Evolutionary conservation across 1,140 invertebrate genomes (phyloP).

Genomic region (Homalodisca vitripennis): DNA sequence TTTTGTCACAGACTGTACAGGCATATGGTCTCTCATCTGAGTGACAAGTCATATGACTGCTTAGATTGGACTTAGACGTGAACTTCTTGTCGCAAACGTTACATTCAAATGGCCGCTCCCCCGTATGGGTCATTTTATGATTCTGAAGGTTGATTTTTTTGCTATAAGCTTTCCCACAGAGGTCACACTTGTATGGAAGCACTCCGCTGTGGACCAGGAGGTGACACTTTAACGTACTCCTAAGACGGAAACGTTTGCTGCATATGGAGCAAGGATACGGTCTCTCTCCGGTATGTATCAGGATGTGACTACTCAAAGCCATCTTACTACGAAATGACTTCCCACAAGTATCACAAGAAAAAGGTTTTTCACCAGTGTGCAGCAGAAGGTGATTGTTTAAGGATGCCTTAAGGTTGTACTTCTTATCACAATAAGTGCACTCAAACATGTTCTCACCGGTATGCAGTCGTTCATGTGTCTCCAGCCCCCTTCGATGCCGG

Average conservation of each 20-base stretch:
- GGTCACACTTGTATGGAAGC: slow-evolving; percentile 96
- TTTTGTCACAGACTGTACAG: slow-evolving; percentile 50
- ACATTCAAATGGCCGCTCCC: slow-evolving; percentile 51
- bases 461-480: slow-evolving; percentile 95
- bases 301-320: slow-evolving; percentile 86
- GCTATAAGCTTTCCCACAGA: slow-evolving; percentile 97
- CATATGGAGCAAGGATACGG: slow-evolving; percentile 92
- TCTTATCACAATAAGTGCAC: slow-evolving; percentile 89
- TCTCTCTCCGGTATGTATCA: slow-evolving; percentile 93
- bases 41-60: slow-evolving; percentile 11
- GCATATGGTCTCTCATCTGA: slow-evolving; percentile 48
- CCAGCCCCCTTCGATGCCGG: slow-evolving; percentile 90
- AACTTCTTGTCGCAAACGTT: slow-evolving; percentile 40
- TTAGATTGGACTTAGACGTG: slow-evolving; percentile 16
- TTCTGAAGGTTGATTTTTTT: slow-evolving; percentile 98
- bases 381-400: slow-evolving; percentile 89
- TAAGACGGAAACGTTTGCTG: slow-evolving; percentile 33
- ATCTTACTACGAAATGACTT: slow-evolving; percentile 91
- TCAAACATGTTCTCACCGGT: slow-evolving; percentile 85
- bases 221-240: slow-evolving; percentile 29
- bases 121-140: slow-evolving; percentile 60
- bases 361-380: slow-evolving; percentile 92
- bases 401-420: slow-evolving; percentile 92
- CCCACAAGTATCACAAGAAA: slow-evolving; percentile 87
- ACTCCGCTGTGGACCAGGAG: slow-evolving; percentile 61